These are phyloP conservation scores for Albula goreensis DNA, from an alignment of 2,113 vertebrate genomes.

Conservation along the genomic window DNA sequence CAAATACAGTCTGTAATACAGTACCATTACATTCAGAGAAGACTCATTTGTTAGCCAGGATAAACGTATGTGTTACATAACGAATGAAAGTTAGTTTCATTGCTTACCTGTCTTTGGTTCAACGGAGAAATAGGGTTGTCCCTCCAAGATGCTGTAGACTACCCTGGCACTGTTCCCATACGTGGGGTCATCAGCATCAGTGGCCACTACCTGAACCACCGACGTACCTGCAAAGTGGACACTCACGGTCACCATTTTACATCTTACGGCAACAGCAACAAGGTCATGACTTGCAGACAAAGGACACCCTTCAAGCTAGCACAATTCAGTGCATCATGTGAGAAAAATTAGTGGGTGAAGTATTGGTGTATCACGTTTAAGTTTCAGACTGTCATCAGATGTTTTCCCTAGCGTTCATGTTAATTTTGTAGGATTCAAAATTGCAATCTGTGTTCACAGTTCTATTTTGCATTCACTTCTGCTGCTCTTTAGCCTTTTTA, in stretches of 20 bases:
- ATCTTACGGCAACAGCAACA: too few relatives aligned
- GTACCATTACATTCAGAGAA: too few relatives aligned
- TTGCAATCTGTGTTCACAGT: background rate
- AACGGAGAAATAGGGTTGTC: conserved; percentile 29
- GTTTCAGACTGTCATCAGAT: too few relatives aligned
- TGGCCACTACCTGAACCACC: conserved; percentile 26
- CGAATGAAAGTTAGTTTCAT: too few relatives aligned
- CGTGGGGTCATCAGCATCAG: conserved; percentile 28
- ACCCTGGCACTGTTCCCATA: conserved; percentile 32
- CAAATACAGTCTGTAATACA: too few relatives aligned
- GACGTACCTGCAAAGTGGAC: conserved; percentile 20
- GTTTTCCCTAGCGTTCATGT: background rate
- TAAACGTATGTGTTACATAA: too few relatives aligned
- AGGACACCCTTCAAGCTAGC: too few relatives aligned
- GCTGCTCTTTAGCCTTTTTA: background rate
- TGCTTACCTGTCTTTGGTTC: conserved; percentile 27
- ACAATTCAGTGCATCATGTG: too few relatives aligned
- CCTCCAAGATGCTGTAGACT: conserved; percentile 30
- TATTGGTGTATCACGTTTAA: too few relatives aligned
- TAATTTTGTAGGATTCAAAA: background rate
- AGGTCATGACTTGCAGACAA: too few relatives aligned
- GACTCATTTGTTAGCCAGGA: background rate
- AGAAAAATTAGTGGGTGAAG: too few relatives aligned
- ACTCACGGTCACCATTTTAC: background rate
- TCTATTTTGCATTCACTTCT: background rate